Evolutionary conservation across 2,113 vertebrate species (phyloP), one percentile per base, ranked within the genome.

Genomic region (Phoxinus phoxinus): DNA sequence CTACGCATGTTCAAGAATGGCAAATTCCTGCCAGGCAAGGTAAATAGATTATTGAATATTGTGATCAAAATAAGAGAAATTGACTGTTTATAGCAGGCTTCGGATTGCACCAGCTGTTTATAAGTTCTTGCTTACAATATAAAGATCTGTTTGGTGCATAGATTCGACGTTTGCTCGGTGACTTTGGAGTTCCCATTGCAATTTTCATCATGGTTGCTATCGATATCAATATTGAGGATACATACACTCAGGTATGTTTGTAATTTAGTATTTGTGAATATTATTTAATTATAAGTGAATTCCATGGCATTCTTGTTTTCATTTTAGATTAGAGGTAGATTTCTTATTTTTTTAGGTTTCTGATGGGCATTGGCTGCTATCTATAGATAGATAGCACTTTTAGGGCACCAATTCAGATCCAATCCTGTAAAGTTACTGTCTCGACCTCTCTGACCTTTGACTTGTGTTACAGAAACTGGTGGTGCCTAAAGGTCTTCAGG

Each of bases 121-220:
- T 51, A 3, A 48, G 15, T 51, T 51, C 15, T 51, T 17, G 17
- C 13, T 51, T 51, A 17, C 5, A 51, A 51, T 46, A 3, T 27
- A 59, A 74, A 51, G 15, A 25, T 46, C n/a, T 37, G 89, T 19
- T 87, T 23, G 59, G 53, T 85, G 12, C 56, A 3, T 89, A 99
- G 98, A 83, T 95, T 69, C 96, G 98, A 12, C 97, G 98, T n/a
- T 84, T 99, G 91, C 94, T 99, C 0, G 98, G 98, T 19, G 98
- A 99, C 89, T 99, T 99, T 0, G 98, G 98, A 8, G 98, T 99
- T 21, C 98, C 98, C 63, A 99, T 99, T 41, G 96, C 98, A 85
- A 97, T 99, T 91, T 95, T 98, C 86, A 84, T 97, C 87, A 99
- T 99, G 98, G 87, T 97, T 0, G 25, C 96, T 6, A 87, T 92